phyloP scores from a whole-genome alignment of 2,113 vertebrate genomes.

The Sebastes schlegelii region DNA sequence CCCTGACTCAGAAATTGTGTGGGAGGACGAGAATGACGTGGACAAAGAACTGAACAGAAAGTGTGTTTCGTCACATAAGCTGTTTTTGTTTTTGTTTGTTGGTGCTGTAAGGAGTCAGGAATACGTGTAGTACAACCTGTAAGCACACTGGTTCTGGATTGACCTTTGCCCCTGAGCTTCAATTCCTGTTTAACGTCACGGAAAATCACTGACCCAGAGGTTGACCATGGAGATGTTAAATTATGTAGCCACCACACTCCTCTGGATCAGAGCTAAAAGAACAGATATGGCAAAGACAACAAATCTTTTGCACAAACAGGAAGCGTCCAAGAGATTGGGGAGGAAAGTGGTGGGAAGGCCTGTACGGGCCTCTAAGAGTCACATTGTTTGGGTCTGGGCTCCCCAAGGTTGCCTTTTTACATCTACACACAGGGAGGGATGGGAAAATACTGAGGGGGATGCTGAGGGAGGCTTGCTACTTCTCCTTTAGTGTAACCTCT shows the following conservation, averaged over 20 bases:
- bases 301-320: slow-evolving; percentile 81
- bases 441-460: slow-evolving; percentile 55
- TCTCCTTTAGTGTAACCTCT: slow-evolving; percentile 62
- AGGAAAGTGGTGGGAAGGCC: slow-evolving; percentile 66
- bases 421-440: slow-evolving; percentile 64
- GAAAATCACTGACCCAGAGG: slow-evolving; percentile 65
- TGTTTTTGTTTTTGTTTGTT: background rate
- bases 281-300: slow-evolving; percentile 73
- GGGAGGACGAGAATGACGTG: slow-evolving; percentile 16
- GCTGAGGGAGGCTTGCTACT: slow-evolving; percentile 52
- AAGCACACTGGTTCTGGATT: background rate
- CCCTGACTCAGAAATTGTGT: slow-evolving; percentile 41
- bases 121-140: slow-evolving; percentile 34
- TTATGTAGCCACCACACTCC: slow-evolving; percentile 39
- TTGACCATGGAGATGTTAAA: slow-evolving; percentile 50
- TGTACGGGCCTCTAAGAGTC: slow-evolving; percentile 46
- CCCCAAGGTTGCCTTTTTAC: slow-evolving; percentile 73
- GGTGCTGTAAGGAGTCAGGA: background rate
- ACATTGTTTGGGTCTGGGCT: slow-evolving; percentile 72
- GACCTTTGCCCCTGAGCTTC: slow-evolving; percentile 33
- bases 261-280: slow-evolving; percentile 47
- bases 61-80: background rate
- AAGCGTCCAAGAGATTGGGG: slow-evolving; percentile 62
- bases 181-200: slow-evolving; percentile 52
- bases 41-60: slow-evolving; percentile 1